Evolutionary conservation across 2,113 vertebrate genomes (phyloP).

Genomic region (Muntiacus reevesi): DNA sequence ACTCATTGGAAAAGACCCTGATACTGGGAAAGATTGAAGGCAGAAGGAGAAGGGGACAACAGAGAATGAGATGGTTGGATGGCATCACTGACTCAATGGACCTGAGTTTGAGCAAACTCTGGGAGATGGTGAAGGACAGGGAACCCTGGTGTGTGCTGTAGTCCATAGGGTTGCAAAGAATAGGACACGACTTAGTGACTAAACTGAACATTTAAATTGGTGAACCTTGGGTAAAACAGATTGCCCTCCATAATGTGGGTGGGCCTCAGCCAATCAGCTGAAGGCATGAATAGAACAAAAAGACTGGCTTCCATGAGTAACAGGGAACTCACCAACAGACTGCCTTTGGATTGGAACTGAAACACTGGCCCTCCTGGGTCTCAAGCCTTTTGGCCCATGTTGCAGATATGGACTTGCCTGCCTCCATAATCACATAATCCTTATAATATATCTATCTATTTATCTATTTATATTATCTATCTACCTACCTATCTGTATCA

Average conservation of each 20-base stretch:
- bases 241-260: neutral
- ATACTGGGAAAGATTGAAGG: neutral
- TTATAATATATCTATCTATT: neutral
- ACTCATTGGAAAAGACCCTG: neutral
- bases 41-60: neutral
- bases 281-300: neutral
- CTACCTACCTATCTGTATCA: neutral
- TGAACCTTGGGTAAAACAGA: neutral
- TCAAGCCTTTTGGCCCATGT: neutral
- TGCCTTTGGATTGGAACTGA: neutral
- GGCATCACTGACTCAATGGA: neutral
- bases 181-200: rapidly evolving
- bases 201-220: neutral
- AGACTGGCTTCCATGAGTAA: neutral
- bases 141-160: neutral
- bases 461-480: neutral
- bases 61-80: neutral
- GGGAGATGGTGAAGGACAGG: neutral
- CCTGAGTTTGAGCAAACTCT: neutral
- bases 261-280: neutral
- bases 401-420: neutral
- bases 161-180: neutral
- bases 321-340: neutral
- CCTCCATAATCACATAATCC: neutral
- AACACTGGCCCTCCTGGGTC: neutral